These are phyloP conservation scores for Cantharis rufa DNA, from an alignment of 2,888 invertebrate species.

Conservation along the genomic window DNA sequence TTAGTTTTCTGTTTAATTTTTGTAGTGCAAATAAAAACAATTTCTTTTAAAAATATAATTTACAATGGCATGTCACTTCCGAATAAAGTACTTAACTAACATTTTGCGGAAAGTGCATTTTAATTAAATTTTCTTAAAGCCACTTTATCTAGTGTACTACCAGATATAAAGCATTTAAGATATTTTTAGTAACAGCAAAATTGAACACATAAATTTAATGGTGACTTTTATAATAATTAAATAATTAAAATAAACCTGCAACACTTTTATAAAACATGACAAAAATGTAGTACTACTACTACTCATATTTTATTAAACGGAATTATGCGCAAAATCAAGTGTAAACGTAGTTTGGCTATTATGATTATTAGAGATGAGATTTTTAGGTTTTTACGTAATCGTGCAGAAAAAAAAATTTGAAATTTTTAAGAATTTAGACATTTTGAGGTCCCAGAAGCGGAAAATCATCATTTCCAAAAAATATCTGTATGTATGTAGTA, in stretches of 20 bases:
- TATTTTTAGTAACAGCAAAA: not conserved
- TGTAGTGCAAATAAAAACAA: not conserved
- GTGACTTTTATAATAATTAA: not conserved
- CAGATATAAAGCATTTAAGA: not conserved
- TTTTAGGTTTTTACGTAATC: no score
- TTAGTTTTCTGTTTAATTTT: not conserved
- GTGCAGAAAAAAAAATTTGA: no score
- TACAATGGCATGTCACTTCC: not conserved
- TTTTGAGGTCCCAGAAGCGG: no score
- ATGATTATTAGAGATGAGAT: no score
- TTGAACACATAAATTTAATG: not conserved
- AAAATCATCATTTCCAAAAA: no score
- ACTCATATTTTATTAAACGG: not conserved
- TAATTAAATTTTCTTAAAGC: not conserved
- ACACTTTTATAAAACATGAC: no score
- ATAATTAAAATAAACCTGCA: not conserved
- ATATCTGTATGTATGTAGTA: no score
- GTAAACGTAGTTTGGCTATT: no score
- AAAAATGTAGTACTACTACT: no score
- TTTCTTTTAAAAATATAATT: not conserved
- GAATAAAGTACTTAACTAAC: not conserved
- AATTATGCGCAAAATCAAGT: no score
- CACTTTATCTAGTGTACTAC: not conserved
- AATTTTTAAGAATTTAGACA: no score
- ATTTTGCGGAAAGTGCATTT: not conserved